Base-by-base conservation (phyloP, 2,888 invertebrate genomes). In the Cephus pulcher region DNA sequence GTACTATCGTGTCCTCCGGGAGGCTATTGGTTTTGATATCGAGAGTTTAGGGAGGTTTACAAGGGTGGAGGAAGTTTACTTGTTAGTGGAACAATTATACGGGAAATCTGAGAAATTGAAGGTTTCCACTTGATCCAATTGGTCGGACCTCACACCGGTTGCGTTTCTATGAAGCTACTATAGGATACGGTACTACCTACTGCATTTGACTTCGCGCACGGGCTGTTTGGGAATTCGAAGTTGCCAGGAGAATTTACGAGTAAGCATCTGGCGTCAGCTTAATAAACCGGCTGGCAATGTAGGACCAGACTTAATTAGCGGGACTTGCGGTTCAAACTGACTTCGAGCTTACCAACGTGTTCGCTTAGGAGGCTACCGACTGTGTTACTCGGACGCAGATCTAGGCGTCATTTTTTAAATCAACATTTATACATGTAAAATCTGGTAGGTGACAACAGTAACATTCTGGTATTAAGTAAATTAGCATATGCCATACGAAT, bases 281-380 rank as follows among this genome's bases (percentile, higher is more conserved):
- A 85, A 88, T 88, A 87, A 88, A 88, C 83, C 85, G 79, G 80
- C 79, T 82, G 82, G 78, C 81, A 85, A 70, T 40, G 32, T 70
- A 81, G 82, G 79, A 76, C 80, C 82, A 83, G 85, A 85, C 86
- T 86, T 86, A 87, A 86, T 86, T 86, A 86, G 85, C 75, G 75
- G 78, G 71, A 75, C 84, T 83, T 74, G 81, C 75, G 81, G 78
- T 68, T 79, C 80, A 81, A 74, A 80, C 78, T 78, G 75, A 69
- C 75, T 77, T 69, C 71, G 34, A 74, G 34, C 12, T 70, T 15
- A 30, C 12, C 11, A 40, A 30, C 11, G 12, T 70, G n/a, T 70
- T 32, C 70, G 70, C 15, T 70, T 15, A 35, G 40, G 40, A 15
- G 40, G 40, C 23, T 40, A 40, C 40, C 6, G 23, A 40, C 40